Conservation (phyloP, 2,888 invertebrate genomes). For the Leptogaster cylindrica region DNA sequence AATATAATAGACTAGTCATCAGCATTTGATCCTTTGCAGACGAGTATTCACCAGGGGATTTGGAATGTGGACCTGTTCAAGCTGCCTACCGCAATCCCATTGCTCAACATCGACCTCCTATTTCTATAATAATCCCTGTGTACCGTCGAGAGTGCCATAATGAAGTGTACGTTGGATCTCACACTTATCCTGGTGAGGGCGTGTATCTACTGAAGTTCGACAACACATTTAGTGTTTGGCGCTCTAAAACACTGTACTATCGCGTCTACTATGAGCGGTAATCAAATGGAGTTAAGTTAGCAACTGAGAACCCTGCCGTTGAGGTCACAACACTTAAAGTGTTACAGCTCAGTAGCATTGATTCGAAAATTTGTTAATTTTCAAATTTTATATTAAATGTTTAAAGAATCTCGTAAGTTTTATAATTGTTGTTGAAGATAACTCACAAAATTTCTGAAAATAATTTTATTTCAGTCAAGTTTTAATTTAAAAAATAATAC, state of each 20-base stretch:
- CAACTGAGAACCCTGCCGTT: neutral
- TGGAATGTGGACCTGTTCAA: conserved; percentile 66
- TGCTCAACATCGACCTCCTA: conserved; percentile 51
- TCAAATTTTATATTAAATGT: conserved; percentile 33
- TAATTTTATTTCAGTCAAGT: conserved; percentile 28
- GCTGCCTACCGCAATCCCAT: conserved; percentile 53
- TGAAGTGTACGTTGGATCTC: conserved; percentile 97
- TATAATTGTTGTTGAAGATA: neutral
- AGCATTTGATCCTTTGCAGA: conserved; percentile 21
- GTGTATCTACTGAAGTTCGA: conserved; percentile 98
- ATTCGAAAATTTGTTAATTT: conserved; percentile 22
- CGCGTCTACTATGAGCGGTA: conserved; percentile 94
- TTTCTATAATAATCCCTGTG: conserved; percentile 89
- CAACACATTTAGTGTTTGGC: conserved; percentile 98
- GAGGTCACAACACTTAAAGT: too few species aligned
- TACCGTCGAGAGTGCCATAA: conserved; percentile 96
- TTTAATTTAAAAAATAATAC: conserved; percentile 32
- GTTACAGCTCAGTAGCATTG: too few species aligned
- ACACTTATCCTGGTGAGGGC: conserved; percentile 95
- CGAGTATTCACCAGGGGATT: conserved; percentile 65
- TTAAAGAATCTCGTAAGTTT: conserved; percentile 22
- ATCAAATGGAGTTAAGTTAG: conserved; percentile 26
- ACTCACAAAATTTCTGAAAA: conserved; percentile 7
- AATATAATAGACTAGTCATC: neutral
- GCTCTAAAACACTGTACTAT: conserved; percentile 98